Percentiles rank a stretch among this genome's conserved stretches.
Evolutionary conservation across 2,797 vertebrate species (phyloP).

Genomic region (Channa striata): DNA sequence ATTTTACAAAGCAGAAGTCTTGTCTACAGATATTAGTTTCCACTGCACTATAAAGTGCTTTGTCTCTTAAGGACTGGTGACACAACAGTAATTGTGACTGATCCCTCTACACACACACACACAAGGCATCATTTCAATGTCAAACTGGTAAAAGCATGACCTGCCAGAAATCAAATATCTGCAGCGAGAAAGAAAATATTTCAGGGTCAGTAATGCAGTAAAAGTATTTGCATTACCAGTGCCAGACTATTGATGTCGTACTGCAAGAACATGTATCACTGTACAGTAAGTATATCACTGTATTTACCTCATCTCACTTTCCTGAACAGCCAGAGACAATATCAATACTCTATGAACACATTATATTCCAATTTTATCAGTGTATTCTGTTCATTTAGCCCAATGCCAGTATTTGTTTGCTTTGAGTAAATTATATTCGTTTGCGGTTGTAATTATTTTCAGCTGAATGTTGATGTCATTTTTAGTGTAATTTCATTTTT

Average conservation of each 20-base stretch:
- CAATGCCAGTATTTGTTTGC: no score
- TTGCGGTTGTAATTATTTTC: no score
- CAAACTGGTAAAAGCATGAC: conserved; percentile 4
- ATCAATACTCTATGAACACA: background rate
- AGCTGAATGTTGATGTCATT: background rate
- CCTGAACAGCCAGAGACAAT: background rate
- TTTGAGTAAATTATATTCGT: no score
- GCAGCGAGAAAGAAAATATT: background rate
- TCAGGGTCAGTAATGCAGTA: background rate
- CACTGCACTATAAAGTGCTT: background rate
- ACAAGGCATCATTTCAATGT: conserved; percentile 13
- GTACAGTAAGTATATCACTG: background rate
- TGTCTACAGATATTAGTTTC: background rate
- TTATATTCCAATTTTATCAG: no score
- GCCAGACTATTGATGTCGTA: conserved; percentile 3
- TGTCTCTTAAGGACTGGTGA: background rate
- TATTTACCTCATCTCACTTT: background rate
- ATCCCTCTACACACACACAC: background rate
- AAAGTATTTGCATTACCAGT: background rate
- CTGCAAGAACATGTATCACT: background rate
- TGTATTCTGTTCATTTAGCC: no score
- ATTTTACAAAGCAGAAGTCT: background rate
- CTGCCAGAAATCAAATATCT: conserved; percentile 10
- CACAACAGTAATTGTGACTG: background rate
- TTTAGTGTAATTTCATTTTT: background rate